Evolutionary conservation across 2,888 invertebrate genomes (phyloP), one percentile per base, ranked within the genome.

Genomic region (Pterostichus madidus): DNA sequence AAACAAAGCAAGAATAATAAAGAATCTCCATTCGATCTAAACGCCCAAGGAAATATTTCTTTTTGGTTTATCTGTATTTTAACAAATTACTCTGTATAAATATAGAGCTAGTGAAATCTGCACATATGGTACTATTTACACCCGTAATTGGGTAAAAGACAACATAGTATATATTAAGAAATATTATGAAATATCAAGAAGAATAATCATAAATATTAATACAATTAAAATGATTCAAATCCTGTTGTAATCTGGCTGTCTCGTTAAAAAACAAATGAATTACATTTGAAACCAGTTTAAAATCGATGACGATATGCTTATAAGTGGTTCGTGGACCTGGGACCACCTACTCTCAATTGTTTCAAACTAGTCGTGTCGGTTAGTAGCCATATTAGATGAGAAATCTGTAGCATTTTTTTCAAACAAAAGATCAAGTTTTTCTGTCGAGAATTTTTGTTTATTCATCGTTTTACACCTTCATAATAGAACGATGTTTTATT

Each of bases 301-400:
- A 71, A 39, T 44, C 64, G 44, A 71, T 71, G 68, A 71, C 68
- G 68, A 71, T 64, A 15, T 17, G 4, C 17, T 17, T 24, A 24
- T 24, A 24, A 56, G 17, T 56, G 15, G 15, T 56, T 56, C 56
- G 56, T 15, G n/a, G 39, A 35, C 64, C 32, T 24, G 4, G 5
- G 44, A 71, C 68, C 44, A 44, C 68, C 68, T 71, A 71, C 68
- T 44, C n/a, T 6, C 68, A 44, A 71, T 71, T 71, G 68, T 71
- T 71, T 71, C 44, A 44, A 71, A 71, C 44, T 39, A 71, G 68
- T 71, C n/a, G 64, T 35, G 64, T 64, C 31, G n/a, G 0, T 11
- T 6, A 64, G 13, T 32, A 35, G 13, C 64, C 64, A 64, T 64
- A 53, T 53, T 53, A 53, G 53, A 11, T 15, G 15, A 31, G 35